Conservation (phyloP, 1,140 invertebrate genomes). For the Theocolax elegans region DNA sequence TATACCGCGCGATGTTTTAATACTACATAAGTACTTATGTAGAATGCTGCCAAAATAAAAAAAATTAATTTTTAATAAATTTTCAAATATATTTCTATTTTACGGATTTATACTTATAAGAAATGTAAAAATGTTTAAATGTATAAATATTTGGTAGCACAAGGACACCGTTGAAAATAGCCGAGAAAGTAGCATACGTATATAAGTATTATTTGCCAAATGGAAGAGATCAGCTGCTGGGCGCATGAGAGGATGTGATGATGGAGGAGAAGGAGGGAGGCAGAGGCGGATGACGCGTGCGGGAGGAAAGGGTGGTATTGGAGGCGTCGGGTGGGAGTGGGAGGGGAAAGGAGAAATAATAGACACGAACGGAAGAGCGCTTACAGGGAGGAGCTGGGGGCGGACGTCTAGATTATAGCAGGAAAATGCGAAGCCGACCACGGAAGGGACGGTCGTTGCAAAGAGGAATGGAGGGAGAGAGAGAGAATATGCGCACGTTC, state of each 20-base stretch:
- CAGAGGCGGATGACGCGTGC: slow-evolving; percentile 26
- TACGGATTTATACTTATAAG: too few relatives aligned
- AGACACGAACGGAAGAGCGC: slow-evolving; percentile 12
- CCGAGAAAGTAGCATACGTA: too few relatives aligned
- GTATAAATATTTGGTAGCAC: too few relatives aligned
- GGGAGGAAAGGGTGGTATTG: slow-evolving; percentile 3
- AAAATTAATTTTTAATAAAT: too few relatives aligned
- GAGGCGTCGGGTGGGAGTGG: slow-evolving; percentile 18
- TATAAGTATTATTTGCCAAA: too few relatives aligned
- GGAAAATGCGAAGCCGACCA: slow-evolving; percentile 10
- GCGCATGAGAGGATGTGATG: neutral
- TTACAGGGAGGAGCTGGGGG: slow-evolving; percentile 29
- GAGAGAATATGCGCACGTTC: neutral
- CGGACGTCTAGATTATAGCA: slow-evolving; percentile 30
- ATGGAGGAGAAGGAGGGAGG: slow-evolving; percentile 5
- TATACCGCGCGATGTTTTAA: too few relatives aligned
- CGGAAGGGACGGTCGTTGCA: slow-evolving; percentile 26
- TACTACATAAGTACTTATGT: too few relatives aligned
- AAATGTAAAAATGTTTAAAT: too few relatives aligned
- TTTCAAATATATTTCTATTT: too few relatives aligned
- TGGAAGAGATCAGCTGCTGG: neutral
- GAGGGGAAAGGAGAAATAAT: slow-evolving; percentile 33
- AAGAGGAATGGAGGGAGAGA: neutral
- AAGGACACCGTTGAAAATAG: too few relatives aligned
- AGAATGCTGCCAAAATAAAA: too few relatives aligned